Conservation (phyloP, 2,888 invertebrate species). For the Leucozona laternaria region DNA sequence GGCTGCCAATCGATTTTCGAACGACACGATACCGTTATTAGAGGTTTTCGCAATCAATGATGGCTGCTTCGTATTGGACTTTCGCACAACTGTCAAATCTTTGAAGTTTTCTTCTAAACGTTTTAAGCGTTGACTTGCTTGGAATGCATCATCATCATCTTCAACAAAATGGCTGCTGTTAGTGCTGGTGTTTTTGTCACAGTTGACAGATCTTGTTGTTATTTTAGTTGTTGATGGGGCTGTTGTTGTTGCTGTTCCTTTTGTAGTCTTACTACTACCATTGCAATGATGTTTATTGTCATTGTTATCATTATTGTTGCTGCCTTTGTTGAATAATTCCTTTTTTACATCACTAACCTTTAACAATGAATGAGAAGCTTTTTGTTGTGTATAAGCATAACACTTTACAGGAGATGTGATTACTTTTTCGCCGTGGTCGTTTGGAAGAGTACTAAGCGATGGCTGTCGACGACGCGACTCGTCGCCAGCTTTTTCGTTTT, state of each 20-base stretch:
- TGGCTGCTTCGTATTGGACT: slow-evolving; percentile 43
- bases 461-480: slow-evolving; percentile 56
- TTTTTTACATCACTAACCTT: slow-evolving; percentile 78
- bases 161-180: slow-evolving; percentile 64
- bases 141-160: slow-evolving; percentile 79
- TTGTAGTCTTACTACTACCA: slow-evolving; percentile 53
- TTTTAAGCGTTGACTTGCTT: slow-evolving; percentile 84
- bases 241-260: slow-evolving; percentile 76
- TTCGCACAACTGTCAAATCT: slow-evolving; percentile 77
- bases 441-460: slow-evolving; percentile 35
- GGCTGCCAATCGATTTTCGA: slow-evolving; percentile 59
- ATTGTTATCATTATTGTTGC: slow-evolving; percentile 63
- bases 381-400: slow-evolving; percentile 51
- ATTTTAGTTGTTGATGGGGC: slow-evolving; percentile 75
- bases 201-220: slow-evolving; percentile 77
- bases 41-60: slow-evolving; percentile 20
- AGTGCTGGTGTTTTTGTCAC: slow-evolving; percentile 75
- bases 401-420: slow-evolving; percentile 30
- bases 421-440: slow-evolving; percentile 10
- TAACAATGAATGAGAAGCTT: slow-evolving; percentile 74
- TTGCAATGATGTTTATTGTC: slow-evolving; percentile 64
- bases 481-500: slow-evolving; percentile 50
- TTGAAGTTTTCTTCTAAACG: slow-evolving; percentile 84
- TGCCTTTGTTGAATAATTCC: slow-evolving; percentile 77
- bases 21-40: slow-evolving; percentile 36